Base-by-base conservation (phyloP, 2,797 vertebrate genomes). In the Phataginus tricuspis region DNA sequence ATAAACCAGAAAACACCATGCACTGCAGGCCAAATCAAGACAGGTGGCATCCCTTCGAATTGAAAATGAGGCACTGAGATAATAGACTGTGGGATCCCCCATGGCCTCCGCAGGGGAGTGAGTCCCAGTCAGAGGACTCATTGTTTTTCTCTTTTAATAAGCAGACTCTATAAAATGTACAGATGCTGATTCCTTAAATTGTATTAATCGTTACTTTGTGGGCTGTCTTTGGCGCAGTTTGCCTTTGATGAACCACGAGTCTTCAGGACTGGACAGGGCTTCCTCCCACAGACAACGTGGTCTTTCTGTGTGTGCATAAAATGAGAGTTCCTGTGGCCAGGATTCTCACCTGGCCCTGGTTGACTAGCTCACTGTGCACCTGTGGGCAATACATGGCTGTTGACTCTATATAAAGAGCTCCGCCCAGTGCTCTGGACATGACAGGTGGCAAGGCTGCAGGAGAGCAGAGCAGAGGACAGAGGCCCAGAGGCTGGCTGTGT, bases 131-230 rank as follows among this genome's bases (percentile, higher is more conserved):
- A 87, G 75, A 95, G 88, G 34, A 61, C 49, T 97, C 37, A 64
- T 72, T 96, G 89, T 94, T 94, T 71, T 69, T 84, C 80, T 83
- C 83, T 96, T 95, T 97, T 97, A 97, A 95, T 92, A 91, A 23
- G 27, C 88, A 96, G 95, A 23, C 63, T 96, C 71, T 84, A 77
- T 90, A 97, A 97, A 85, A 61, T 93, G 53, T 42, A 29, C 78
- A 68, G 53, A 95, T 95, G 90, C 31, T 98, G 57, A 94, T 94
- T 98, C 94, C 66, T 90, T 79, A 94, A 68, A 94, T 86, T 72
- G 97, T 97, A 95, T 95, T 97, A 98, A 97, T 97, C 87, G 39
- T 87, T 96, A 91, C 57, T 95, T 97, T 95, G 37, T 96, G 79
- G 2, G 1, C 75, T 96, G 21, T 88, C 77, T 66, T 96, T 96